Conservation (phyloP, 2,113 vertebrate species). For the Callopanchax toddi region DNA sequence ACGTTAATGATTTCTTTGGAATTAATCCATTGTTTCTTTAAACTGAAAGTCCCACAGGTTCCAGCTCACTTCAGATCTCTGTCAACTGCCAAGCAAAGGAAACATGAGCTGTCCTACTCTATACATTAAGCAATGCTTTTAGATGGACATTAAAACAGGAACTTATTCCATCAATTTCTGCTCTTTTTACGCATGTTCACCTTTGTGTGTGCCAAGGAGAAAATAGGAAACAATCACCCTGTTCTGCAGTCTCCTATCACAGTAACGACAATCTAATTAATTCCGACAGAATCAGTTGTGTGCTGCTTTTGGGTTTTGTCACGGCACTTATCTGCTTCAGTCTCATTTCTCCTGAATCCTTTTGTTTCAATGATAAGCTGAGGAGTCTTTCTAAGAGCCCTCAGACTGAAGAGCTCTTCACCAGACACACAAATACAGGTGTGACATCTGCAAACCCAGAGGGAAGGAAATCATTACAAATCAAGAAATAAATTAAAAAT, state of each 20-base stretch:
- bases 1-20: slow-evolving; percentile 9
- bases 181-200: background rate
- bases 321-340: slow-evolving; percentile 4
- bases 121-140: too few relatives aligned
- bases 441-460: background rate
- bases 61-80: background rate
- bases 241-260: background rate
- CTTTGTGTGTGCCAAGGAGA: background rate
- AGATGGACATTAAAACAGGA: slow-evolving; percentile 1
- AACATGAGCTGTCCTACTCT: background rate
- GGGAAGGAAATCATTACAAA: background rate
- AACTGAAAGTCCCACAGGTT: slow-evolving; percentile 3
- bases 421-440: background rate
- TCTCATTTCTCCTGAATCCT: slow-evolving; percentile 20
- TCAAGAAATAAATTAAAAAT: slow-evolving; percentile 12
- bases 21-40: background rate
- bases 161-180: background rate
- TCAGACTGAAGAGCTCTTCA: slow-evolving; percentile 7
- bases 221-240: background rate
- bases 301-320: background rate
- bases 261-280: background rate
- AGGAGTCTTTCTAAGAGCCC: background rate
- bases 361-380: slow-evolving; percentile 11
- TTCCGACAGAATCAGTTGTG: background rate
- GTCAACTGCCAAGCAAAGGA: slow-evolving; percentile 7